phyloP scores from a whole-genome alignment of 2,797 vertebrate genomes.

The Helarctos malayanus region DNA sequence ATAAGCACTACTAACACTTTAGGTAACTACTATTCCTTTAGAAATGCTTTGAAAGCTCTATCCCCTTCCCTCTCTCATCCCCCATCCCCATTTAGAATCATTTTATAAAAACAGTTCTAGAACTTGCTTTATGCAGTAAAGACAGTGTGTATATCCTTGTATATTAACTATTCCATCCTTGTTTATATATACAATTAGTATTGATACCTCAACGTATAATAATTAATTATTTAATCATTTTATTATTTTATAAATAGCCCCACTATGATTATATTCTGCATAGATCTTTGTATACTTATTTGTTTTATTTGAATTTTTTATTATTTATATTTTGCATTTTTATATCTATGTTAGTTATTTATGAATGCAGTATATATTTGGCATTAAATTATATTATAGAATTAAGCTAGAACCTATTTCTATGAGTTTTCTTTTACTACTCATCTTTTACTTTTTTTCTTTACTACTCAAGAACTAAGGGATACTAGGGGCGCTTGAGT shows the following conservation, averaged over 20 bases:
- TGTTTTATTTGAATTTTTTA: constrained; percentile 21
- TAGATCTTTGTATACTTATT: not conserved
- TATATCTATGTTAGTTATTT: constrained; percentile 1
- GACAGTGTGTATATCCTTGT: not conserved
- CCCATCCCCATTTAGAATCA: not conserved
- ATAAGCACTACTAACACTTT: not conserved
- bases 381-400: not conserved
- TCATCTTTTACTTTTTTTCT: constrained; percentile 26
- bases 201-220: not conserved
- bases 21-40: not conserved
- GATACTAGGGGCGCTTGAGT: not conserved
- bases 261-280: not conserved
- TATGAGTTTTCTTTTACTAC: constrained; percentile 25
- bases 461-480: not conserved
- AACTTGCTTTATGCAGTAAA: constrained; percentile 3
- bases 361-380: constrained; percentile 1
- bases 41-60: not conserved
- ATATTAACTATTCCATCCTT: not conserved
- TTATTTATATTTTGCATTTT: not conserved
- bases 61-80: accelerated
- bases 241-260: constrained; percentile 1
- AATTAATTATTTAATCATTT: not conserved
- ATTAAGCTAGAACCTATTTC: not conserved
- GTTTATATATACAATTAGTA: not conserved
- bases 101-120: not conserved